Evolutionary conservation across 2,888 invertebrate genomes (phyloP).

Genomic region (Metallyticus violacea): DNA sequence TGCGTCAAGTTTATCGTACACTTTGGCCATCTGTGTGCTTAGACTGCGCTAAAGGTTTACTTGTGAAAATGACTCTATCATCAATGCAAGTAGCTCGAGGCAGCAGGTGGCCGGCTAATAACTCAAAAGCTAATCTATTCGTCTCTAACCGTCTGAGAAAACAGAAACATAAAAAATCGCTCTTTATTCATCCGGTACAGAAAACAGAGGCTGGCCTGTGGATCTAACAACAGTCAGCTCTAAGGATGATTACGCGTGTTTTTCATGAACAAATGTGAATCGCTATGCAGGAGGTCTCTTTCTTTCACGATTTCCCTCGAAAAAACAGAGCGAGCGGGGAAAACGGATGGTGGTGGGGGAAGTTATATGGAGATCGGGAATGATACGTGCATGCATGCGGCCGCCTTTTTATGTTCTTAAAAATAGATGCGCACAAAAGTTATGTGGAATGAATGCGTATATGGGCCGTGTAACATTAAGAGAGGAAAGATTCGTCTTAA

Average conservation of each 20-base stretch:
- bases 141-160: background rate
- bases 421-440: background rate
- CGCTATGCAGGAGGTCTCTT: background rate
- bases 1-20: no score
- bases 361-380: background rate
- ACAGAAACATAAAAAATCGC: background rate
- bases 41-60: background rate
- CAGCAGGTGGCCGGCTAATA: background rate
- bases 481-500: background rate
- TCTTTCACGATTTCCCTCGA: background rate
- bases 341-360: background rate
- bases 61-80: background rate
- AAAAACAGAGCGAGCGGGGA: background rate
- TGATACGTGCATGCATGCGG: background rate
- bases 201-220: background rate
- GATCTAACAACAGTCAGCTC: background rate
- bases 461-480: constrained; percentile 13
- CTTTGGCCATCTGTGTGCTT: no score
- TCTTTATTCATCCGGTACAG: background rate
- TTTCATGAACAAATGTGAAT: background rate
- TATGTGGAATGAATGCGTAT: background rate
- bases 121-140: background rate
- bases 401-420: background rate
- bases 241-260: background rate
- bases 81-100: background rate